A percentile compares a stretch with the other conserved stretches of the same genome.
Conservation (phyloP, 2,888 invertebrate species). For the Tortrix viridana region DNA sequence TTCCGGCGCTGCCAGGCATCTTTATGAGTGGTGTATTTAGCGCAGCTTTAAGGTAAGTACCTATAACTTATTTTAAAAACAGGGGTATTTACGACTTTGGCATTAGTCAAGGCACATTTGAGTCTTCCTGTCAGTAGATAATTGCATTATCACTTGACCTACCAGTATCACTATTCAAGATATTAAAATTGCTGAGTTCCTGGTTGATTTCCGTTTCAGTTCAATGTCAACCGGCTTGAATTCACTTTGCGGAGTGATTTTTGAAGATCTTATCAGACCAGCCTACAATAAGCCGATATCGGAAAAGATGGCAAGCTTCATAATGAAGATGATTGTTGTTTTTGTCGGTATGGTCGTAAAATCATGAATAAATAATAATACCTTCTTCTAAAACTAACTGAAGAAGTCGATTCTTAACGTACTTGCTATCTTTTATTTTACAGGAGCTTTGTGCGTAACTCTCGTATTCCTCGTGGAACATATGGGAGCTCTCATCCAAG, state of each 20-base stretch:
- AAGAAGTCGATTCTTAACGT: neutral
- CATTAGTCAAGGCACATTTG: too few species aligned
- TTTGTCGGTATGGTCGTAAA: constrained; percentile 73
- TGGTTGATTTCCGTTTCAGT: constrained; percentile 68
- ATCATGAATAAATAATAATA: neutral
- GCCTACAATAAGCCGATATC: constrained; percentile 86
- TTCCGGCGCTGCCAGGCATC: constrained; percentile 92
- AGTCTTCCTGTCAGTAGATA: too few species aligned
- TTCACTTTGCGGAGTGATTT: constrained; percentile 90
- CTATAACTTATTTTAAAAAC: too few species aligned
- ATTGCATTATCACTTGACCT: too few species aligned
- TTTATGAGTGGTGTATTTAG: constrained; percentile 95
- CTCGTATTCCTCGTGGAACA: constrained; percentile 89
- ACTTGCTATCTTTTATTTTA: constrained; percentile 24
- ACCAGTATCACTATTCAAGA: too few species aligned
- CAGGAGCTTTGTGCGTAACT: constrained; percentile 86
- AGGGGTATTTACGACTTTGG: too few species aligned
- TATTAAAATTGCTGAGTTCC: neutral
- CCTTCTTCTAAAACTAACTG: neutral
- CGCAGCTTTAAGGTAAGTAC: constrained; percentile 90
- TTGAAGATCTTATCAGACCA: constrained; percentile 89
- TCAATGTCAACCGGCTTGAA: constrained; percentile 91
- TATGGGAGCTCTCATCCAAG: constrained; percentile 88
- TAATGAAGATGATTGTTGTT: constrained; percentile 89
- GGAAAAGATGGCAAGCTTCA: constrained; percentile 86